These are phyloP conservation scores for Pithys albifrons DNA, from an alignment of 2,113 vertebrate species.

Conservation along the genomic window DNA sequence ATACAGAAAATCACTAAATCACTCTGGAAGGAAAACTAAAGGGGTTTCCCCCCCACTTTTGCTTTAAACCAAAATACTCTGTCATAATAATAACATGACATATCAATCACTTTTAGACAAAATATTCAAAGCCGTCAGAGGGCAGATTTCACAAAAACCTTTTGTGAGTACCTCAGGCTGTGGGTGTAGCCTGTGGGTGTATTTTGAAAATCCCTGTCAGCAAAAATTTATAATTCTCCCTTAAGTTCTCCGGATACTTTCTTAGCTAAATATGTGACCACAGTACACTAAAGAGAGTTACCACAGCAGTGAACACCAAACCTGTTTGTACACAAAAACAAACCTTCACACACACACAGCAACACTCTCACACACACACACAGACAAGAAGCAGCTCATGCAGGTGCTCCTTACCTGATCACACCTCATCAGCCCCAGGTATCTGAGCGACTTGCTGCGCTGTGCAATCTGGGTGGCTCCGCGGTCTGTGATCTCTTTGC, in stretches of 20 bases:
- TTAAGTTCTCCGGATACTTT: not conserved
- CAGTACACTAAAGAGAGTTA: not conserved
- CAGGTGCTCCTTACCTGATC: slow-evolving; percentile 87
- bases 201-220: not conserved
- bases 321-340: not conserved
- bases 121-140: not conserved
- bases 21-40: not conserved
- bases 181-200: not conserved
- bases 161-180: not conserved
- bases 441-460: slow-evolving; percentile 96
- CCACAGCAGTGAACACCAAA: not conserved
- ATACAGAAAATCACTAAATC: not conserved
- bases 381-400: not conserved
- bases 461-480: slow-evolving; percentile 95
- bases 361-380: not conserved
- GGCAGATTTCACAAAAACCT: not conserved
- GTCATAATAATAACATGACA: not conserved
- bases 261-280: not conserved
- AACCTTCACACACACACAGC: not conserved
- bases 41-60: not conserved
- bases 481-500: slow-evolving; percentile 96
- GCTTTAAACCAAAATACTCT: not conserved
- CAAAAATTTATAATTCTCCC: not conserved
- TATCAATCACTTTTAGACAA: not conserved
- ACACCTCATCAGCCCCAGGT: slow-evolving; percentile 97